Evolutionary conservation across 2,797 vertebrate species (phyloP).

Genomic region (Falco cherrug): DNA sequence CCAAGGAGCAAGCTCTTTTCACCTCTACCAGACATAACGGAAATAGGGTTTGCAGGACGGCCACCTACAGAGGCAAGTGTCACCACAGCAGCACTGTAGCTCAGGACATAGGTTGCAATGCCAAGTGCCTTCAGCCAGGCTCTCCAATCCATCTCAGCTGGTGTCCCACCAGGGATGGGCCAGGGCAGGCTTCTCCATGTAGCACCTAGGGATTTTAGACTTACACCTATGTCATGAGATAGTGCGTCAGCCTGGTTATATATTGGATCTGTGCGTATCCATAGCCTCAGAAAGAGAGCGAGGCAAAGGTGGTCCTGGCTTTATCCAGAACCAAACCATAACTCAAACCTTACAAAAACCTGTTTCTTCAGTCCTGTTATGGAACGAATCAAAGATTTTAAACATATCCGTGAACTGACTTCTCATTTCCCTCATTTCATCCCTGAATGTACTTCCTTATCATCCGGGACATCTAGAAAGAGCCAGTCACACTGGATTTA

Average conservation of each 20-base stretch:
- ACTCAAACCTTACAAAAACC: background rate
- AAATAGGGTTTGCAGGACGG: background rate
- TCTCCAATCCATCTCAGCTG: fast-evolving
- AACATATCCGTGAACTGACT: background rate
- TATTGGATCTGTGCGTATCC: fast-evolving
- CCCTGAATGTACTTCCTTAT: background rate
- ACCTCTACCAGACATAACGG: background rate
- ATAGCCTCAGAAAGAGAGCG: background rate
- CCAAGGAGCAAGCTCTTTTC: background rate
- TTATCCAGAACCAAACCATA: background rate
- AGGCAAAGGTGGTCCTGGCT: background rate
- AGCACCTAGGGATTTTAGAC: background rate
- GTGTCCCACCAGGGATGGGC: background rate
- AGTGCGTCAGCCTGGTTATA: fast-evolving
- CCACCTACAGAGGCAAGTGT: background rate
- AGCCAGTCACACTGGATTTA: background rate
- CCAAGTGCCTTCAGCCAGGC: background rate
- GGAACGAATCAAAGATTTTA: background rate
- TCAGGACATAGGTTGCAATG: background rate
- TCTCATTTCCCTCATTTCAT: background rate
- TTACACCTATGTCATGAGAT: background rate
- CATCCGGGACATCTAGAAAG: background rate
- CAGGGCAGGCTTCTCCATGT: fast-evolving
- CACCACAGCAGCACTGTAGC: background rate
- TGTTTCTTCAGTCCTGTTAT: no score